Conservation (phyloP, 1,140 invertebrate species). For the Spodoptera litura region DNA sequence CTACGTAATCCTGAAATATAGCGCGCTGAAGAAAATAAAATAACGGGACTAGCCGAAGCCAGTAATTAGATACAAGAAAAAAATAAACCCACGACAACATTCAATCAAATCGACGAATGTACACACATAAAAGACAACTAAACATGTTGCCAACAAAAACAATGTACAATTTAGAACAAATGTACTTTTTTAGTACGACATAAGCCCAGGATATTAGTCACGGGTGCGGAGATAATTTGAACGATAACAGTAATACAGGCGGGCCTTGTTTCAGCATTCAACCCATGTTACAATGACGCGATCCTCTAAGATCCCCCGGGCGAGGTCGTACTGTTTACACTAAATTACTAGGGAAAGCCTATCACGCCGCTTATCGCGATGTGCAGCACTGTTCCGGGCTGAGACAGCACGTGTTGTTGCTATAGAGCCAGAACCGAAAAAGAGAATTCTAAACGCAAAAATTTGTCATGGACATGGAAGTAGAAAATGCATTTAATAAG, state of each 20-base stretch:
- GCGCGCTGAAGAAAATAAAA: too few relatives aligned
- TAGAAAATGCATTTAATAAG: too few relatives aligned
- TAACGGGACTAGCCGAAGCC: too few relatives aligned
- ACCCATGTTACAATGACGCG: slow-evolving; percentile 57
- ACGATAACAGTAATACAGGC: slow-evolving; percentile 50
- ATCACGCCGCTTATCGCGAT: slow-evolving; percentile 24
- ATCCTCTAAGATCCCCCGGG: slow-evolving; percentile 48
- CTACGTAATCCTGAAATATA: too few relatives aligned
- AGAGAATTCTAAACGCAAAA: too few relatives aligned
- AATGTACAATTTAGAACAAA: not conserved
- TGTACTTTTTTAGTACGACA: not conserved
- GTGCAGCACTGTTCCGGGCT: not conserved
- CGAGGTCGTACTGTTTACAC: slow-evolving; percentile 52
- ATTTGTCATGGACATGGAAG: too few relatives aligned
- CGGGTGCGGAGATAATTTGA: slow-evolving; percentile 50
- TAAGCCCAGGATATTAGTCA: slow-evolving; percentile 36
- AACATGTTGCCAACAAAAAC: not conserved
- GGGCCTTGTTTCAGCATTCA: slow-evolving; percentile 51
- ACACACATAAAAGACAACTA: too few relatives aligned
- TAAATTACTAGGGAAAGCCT: slow-evolving; percentile 52
- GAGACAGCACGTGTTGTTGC: not conserved
- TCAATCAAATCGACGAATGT: too few relatives aligned
- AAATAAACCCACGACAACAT: too few relatives aligned
- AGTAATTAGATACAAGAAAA: too few relatives aligned
- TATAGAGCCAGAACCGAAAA: not conserved